Evolutionary conservation across 2,797 vertebrate species (phyloP).

Genomic region (Natrix natrix): DNA sequence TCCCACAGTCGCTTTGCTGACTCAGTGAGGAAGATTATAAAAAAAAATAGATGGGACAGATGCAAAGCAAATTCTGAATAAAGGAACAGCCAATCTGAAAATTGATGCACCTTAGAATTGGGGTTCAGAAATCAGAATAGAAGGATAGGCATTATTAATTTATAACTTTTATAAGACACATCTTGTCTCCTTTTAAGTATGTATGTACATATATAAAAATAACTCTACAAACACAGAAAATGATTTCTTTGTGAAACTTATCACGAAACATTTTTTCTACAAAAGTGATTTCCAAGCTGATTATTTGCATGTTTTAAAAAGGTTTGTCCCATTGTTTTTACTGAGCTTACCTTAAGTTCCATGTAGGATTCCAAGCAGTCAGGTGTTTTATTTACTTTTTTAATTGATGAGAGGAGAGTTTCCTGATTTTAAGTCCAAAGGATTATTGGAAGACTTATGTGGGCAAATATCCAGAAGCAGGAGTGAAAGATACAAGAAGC

Average conservation of each 20-base stretch:
- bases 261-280: neutral
- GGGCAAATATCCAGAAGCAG: neutral
- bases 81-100: neutral
- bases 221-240: neutral
- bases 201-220: too few species aligned
- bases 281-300: neutral
- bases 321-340: neutral
- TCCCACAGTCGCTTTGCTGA: conserved; percentile 50
- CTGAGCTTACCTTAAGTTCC: neutral
- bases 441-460: neutral
- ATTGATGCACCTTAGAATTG: neutral
- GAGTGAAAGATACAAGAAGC: neutral
- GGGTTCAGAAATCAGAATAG: too few species aligned
- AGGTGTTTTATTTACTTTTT: neutral
- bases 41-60: conserved; percentile 43
- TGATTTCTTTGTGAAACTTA: neutral
- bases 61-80: neutral
- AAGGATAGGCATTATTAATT: neutral
- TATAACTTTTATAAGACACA: neutral
- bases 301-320: neutral
- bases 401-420: neutral
- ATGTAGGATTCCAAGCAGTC: neutral
- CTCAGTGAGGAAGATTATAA: conserved; percentile 52
- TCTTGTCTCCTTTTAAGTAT: neutral
- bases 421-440: neutral